Conservation (phyloP, 2,113 vertebrate genomes). For the Forbesichthys papilliferus region DNA sequence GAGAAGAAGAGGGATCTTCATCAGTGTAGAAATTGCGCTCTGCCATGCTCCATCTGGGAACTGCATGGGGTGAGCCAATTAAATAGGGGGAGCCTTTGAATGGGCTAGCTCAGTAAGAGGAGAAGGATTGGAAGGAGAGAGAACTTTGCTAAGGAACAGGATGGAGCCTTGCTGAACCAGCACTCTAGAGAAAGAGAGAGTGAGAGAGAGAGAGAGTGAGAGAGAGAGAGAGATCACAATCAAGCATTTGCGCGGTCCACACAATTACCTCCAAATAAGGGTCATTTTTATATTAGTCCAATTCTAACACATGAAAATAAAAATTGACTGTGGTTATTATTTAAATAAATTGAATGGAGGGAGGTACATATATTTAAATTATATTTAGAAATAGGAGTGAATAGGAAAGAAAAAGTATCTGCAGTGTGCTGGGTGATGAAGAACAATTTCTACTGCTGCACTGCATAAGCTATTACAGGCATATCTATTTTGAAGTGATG, state of each 20-base stretch:
- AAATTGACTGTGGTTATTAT: constrained; percentile 41
- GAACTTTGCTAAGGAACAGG: constrained; percentile 88
- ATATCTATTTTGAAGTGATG: not conserved
- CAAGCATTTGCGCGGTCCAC: constrained; percentile 85
- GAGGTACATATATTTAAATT: not conserved
- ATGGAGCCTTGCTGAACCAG: constrained; percentile 96
- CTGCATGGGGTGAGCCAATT: constrained; percentile 93
- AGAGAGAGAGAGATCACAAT: constrained; percentile 85
- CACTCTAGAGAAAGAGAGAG: constrained; percentile 75
- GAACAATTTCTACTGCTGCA: not conserved
- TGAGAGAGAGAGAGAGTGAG: constrained; percentile 19
- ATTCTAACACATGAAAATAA: constrained; percentile 27
- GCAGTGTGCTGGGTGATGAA: not conserved
- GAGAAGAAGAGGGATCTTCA: constrained; percentile 95
- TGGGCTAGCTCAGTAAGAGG: constrained; percentile 87
- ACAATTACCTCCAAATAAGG: constrained; percentile 93
- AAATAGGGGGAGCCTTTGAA: constrained; percentile 54
- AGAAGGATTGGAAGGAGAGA: constrained; percentile 87
- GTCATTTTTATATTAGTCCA: constrained; percentile 79
- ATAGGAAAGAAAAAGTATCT: not conserved
- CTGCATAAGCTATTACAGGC: not conserved
- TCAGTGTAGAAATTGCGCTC: constrained; percentile 93
- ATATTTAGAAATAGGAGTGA: not conserved
- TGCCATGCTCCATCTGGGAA: constrained; percentile 81
- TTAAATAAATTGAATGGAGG: constrained; percentile 47